These are phyloP conservation scores for Akabosia matsudoensis DNA, from an alignment of 1,140 invertebrate species.

Conservation along the genomic window DNA sequence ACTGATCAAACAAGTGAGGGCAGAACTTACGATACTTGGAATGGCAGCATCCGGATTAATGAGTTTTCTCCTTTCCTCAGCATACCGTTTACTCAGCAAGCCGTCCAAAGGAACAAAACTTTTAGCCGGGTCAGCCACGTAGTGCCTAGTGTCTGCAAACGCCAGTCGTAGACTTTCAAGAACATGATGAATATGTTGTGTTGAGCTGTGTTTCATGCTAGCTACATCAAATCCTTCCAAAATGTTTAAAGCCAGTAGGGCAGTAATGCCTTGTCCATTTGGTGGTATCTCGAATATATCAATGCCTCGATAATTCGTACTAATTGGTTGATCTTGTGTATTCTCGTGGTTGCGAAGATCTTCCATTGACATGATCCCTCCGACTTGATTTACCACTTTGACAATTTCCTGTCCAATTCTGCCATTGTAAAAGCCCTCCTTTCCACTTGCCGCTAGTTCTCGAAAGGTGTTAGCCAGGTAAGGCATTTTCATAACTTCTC, in stretches of 20 bases:
- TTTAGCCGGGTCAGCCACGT: constrained; percentile 50
- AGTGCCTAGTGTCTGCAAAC: constrained; percentile 51
- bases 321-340: constrained; percentile 47
- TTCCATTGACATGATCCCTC: constrained; percentile 51
- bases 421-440: constrained; percentile 52
- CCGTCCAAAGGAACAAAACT: constrained; percentile 48
- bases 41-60: constrained; percentile 47
- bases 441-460: constrained; percentile 50
- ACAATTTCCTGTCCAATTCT: constrained; percentile 51
- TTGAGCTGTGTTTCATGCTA: constrained; percentile 48
- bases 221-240: constrained; percentile 50
- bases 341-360: constrained; percentile 51
- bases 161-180: constrained; percentile 52
- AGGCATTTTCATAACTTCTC: constrained; percentile 50
- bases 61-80: constrained; percentile 48
- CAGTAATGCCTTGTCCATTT: constrained; percentile 52
- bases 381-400: constrained; percentile 49
- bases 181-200: constrained; percentile 51
- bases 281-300: constrained; percentile 50
- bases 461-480: constrained; percentile 51
- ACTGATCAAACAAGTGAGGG: too few species aligned
- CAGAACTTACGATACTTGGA: constrained; percentile 31
- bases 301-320: constrained; percentile 49
- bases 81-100: constrained; percentile 51
- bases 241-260: constrained; percentile 52